Evolutionary conservation across 2,113 vertebrate species (phyloP).

Genomic region (Ivindomyrus marchei): DNA sequence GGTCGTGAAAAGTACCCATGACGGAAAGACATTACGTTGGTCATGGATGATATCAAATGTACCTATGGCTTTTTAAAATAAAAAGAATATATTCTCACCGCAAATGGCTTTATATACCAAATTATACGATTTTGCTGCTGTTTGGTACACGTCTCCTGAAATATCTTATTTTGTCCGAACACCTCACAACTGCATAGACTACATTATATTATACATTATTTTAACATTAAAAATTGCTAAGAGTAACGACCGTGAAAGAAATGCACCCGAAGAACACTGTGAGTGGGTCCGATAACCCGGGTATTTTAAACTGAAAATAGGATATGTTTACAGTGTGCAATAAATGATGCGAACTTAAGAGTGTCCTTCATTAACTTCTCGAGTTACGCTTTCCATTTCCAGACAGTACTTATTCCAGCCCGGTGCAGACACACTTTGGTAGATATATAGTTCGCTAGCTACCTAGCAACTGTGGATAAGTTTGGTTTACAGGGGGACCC

Average conservation of each 20-base stretch:
- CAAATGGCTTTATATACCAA: not conserved
- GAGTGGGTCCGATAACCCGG: not conserved
- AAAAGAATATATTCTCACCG: not conserved
- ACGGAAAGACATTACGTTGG: not conserved
- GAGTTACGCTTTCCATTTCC: not conserved
- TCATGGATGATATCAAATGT: not conserved
- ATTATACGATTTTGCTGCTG: not conserved
- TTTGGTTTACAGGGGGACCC: not conserved
- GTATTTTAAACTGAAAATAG: not conserved
- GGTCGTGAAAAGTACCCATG: not conserved
- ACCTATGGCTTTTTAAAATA: not conserved
- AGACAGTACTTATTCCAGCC: not conserved
- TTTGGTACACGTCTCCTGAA: not conserved
- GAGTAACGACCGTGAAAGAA: not conserved
- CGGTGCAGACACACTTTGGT: not conserved
- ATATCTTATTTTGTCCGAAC: not conserved
- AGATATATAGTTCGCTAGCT: not conserved
- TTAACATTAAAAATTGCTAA: not conserved
- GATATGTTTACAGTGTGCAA: not conserved
- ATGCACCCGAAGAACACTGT: not conserved
- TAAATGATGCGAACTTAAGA: not conserved
- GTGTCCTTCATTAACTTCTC: not conserved
- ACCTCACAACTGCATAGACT: not conserved
- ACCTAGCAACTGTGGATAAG: not conserved
- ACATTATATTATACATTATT: not conserved